Percentiles rank a stretch among this genome's conserved stretches.
phyloP scores from a whole-genome alignment of 2,888 invertebrate genomes.

The Actias luna region DNA sequence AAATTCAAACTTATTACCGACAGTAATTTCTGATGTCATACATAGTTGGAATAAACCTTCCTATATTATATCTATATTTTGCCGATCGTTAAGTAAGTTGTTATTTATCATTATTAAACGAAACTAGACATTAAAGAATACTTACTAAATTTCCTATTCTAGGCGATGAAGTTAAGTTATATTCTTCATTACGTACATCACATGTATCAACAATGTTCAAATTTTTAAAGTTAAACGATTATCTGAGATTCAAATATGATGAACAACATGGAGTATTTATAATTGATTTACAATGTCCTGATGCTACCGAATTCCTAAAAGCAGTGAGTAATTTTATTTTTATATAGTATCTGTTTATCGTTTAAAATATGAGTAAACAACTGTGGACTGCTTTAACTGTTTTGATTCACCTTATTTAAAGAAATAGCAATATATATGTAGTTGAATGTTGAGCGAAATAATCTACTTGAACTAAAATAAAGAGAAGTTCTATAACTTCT shows the following conservation, averaged over 20 bases:
- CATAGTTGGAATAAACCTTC: conserved; percentile 44
- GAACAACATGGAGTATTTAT: conserved; percentile 57
- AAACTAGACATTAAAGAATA: background rate
- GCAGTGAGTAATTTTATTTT: conserved; percentile 35
- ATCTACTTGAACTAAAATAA: too few relatives aligned
- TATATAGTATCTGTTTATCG: background rate
- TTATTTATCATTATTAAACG: conserved; percentile 11
- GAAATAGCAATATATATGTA: too few relatives aligned
- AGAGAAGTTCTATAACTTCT: too few relatives aligned
- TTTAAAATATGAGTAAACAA: too few relatives aligned
- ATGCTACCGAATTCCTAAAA: conserved; percentile 42
- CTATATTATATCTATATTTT: conserved; percentile 50
- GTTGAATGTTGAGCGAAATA: too few relatives aligned
- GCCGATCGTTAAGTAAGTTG: conserved; percentile 56
- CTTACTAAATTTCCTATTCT: background rate
- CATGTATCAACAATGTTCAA: conserved; percentile 43
- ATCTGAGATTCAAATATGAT: conserved; percentile 36
- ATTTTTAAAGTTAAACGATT: conserved; percentile 37
- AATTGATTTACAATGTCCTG: conserved; percentile 54
- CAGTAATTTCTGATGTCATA: conserved; percentile 47
- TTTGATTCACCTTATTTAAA: too few relatives aligned
- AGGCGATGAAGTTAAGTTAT: conserved; percentile 24
- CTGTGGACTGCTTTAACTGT: too few relatives aligned
- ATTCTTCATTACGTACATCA: conserved; percentile 32
- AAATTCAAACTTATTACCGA: background rate